A percentile compares a stretch with the other conserved stretches of the same genome.
These are phyloP conservation scores for Sapayoa aenigma DNA, from an alignment of 2,113 vertebrate species.

Conservation along the genomic window DNA sequence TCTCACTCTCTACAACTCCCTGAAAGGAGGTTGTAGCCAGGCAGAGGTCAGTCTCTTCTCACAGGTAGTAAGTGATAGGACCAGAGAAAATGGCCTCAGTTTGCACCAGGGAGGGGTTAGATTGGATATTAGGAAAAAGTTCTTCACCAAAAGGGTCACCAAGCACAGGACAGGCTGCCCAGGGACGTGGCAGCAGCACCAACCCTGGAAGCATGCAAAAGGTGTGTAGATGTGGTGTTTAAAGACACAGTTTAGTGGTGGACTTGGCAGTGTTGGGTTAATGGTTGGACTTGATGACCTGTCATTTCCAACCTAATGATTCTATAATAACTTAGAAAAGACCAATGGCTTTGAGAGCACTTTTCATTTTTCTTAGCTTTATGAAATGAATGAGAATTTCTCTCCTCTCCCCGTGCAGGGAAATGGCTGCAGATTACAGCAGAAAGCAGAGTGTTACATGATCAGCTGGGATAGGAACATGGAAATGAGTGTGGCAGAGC, in stretches of 20 bases:
- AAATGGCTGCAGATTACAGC: neutral
- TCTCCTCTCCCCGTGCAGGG: neutral
- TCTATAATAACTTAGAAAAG: neutral
- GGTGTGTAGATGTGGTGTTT: neutral
- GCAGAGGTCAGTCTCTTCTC: neutral
- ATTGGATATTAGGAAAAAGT: neutral
- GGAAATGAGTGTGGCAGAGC: slow-evolving; percentile 8
- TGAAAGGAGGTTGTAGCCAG: neutral
- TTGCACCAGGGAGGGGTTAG: neutral
- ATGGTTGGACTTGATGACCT: neutral
- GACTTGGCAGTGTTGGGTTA: neutral
- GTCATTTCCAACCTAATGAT: neutral
- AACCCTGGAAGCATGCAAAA: neutral
- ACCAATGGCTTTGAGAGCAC: neutral
- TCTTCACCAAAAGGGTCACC: neutral
- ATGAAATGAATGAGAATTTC: neutral
- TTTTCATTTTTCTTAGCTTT: neutral
- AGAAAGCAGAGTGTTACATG: neutral
- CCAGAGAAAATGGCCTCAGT: neutral
- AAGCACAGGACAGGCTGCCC: neutral
- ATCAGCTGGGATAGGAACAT: neutral
- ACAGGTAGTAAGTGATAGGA: neutral
- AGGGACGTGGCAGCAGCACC: neutral
- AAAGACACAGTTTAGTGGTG: neutral
- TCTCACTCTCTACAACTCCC: neutral